These are phyloP conservation scores for Siphamia tubifer DNA, from an alignment of 2,113 vertebrate species.

Conservation along the genomic window DNA sequence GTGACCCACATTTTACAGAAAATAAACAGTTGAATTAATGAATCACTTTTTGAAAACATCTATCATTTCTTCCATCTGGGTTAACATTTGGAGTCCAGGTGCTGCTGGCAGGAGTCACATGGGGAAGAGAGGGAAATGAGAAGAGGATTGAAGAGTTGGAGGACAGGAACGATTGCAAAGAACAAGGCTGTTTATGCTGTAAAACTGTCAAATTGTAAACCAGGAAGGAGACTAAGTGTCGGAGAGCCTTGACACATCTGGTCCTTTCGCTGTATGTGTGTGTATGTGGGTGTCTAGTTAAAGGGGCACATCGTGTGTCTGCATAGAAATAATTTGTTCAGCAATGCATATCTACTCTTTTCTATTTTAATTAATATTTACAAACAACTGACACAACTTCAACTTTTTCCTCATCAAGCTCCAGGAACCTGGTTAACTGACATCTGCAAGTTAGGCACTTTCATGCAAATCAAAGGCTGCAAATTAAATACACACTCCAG, in stretches of 20 bases:
- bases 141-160: background rate
- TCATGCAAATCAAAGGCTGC: background rate
- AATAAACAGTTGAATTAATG: background rate
- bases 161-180: background rate
- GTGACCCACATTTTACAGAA: background rate
- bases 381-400: too few species aligned
- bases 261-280: background rate
- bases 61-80: background rate
- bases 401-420: too few species aligned
- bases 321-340: too few species aligned
- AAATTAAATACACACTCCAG: background rate
- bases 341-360: too few species aligned
- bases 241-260: background rate
- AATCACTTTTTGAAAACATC: background rate
- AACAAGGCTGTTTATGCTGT: conserved; percentile 11
- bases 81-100: conserved; percentile 19
- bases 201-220: conserved; percentile 15
- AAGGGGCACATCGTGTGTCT: too few species aligned
- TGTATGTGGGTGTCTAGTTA: background rate
- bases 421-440: too few species aligned
- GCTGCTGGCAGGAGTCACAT: conserved; percentile 49
- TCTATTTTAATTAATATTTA: too few species aligned
- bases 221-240: background rate
- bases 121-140: conserved; percentile 2
- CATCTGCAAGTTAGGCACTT: background rate